Conservation (phyloP, 2,797 vertebrate species). For the Forpus xanthops region DNA sequence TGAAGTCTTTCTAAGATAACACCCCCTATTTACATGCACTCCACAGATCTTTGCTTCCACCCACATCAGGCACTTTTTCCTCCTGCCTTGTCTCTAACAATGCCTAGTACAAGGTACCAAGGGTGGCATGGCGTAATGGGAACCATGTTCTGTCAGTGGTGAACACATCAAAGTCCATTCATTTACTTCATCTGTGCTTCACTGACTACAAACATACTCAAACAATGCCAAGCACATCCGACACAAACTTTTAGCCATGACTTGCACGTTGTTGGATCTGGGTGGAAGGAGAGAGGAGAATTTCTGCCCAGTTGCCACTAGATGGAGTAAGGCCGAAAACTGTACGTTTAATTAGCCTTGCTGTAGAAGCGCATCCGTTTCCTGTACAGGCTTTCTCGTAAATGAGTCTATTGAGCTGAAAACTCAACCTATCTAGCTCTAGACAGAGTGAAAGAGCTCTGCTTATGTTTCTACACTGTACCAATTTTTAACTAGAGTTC, state of each 20-base stretch:
- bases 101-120: background rate
- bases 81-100: background rate
- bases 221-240: background rate
- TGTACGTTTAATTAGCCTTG: background rate
- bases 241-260: background rate
- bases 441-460: background rate
- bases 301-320: slow-evolving; percentile 52
- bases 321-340: slow-evolving; percentile 70
- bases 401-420: background rate
- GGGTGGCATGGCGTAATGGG: background rate
- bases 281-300: background rate
- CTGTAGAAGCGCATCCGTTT: background rate
- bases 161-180: background rate
- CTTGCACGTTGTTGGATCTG: fast-evolving
- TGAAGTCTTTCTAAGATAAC: background rate
- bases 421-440: background rate
- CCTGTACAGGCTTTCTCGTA: background rate
- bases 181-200: background rate
- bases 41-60: background rate
- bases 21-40: background rate
- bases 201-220: background rate
- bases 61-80: fast-evolving
- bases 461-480: background rate
- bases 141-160: background rate
- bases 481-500: background rate